A percentile compares a stretch with the other conserved stretches of the same genome.
Evolutionary conservation across 2,888 invertebrate genomes (phyloP).

Genomic region (Alcis repandata): DNA sequence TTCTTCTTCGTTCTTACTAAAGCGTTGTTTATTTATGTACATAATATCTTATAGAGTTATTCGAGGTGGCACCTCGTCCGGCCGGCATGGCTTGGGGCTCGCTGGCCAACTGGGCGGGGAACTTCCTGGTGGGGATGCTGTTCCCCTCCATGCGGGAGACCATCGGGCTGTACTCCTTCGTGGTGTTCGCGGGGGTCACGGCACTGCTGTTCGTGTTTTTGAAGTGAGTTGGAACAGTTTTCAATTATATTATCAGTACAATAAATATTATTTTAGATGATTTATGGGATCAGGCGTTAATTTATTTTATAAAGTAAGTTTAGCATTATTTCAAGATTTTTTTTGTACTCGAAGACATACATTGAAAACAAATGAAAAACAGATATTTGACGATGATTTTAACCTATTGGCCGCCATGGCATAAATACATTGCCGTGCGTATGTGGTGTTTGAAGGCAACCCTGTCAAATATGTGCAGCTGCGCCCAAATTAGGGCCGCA

Average conservation of each 20-base stretch:
- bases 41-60: slow-evolving; percentile 87
- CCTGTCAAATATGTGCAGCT: too few species aligned
- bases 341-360: too few species aligned
- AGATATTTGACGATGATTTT: too few species aligned
- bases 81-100: slow-evolving; percentile 95
- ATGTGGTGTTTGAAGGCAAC: too few species aligned
- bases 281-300: too few species aligned
- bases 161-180: slow-evolving; percentile 91
- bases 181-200: slow-evolving; percentile 89
- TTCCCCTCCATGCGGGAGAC: slow-evolving; percentile 89
- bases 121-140: slow-evolving; percentile 93
- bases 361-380: too few species aligned
- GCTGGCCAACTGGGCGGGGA: slow-evolving; percentile 95
- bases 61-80: slow-evolving; percentile 94
- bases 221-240: slow-evolving; percentile 78
- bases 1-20: neutral
- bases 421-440: too few species aligned
- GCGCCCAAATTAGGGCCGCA: neutral
- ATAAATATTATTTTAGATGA: too few species aligned
- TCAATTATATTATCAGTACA: too few species aligned
- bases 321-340: too few species aligned
- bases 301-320: too few species aligned
- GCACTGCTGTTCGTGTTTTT: slow-evolving; percentile 86
- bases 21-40: neutral
- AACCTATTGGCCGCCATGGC: too few species aligned